Base-by-base conservation (phyloP, 2,113 vertebrate species). In the Chloropsis hardwickii region DNA sequence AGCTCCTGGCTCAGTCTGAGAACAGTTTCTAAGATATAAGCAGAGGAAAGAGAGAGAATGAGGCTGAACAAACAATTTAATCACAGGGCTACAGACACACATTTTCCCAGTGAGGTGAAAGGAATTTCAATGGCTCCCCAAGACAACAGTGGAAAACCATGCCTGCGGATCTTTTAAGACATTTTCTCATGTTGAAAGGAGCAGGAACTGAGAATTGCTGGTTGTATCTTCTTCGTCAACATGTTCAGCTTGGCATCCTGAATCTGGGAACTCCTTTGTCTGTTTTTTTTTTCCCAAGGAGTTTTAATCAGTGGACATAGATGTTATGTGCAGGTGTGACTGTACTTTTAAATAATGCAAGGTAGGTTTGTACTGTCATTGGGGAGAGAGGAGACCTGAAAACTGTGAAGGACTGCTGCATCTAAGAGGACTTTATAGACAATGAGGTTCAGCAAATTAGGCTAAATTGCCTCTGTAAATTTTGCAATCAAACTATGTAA, bases 131-230 rank as follows among this genome's bases (percentile, higher is more conserved):
- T 71, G 57, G 14, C 3, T 80, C 8, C 27, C 19, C 66, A 58
- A 54, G 40, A 48, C 13, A 51, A 33, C 18, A 40, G 21, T 39
- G n/a, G 53, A 79, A 92, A 79, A 54, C 19, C 54, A 12, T 15
- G 40, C 28, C 44, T 1, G 1, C 3, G 1, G 40, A 67, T 22
- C 6, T 82, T 48, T 29, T 9, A 51, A 5, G 5, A 14, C 31
- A 42, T 29, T 44, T 39, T 84, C 28, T 74, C 27, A 33, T 9
- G 24, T 8, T 77, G 27, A 18, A 92, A 45, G 58, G 39, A 80
- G 29, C 4, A 47, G 39, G 14, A 67, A 84, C 5, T 29, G 31
- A 69, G 47, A 31, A 42, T 37, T 42, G 4, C 5, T 80, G n/a
- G 24, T 7, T 76, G 27, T 58, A 37, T 56, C 40, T 8, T 77